Evolutionary conservation across 2,113 vertebrate genomes (phyloP).

Genomic region (Tragelaphus strepsiceros): DNA sequence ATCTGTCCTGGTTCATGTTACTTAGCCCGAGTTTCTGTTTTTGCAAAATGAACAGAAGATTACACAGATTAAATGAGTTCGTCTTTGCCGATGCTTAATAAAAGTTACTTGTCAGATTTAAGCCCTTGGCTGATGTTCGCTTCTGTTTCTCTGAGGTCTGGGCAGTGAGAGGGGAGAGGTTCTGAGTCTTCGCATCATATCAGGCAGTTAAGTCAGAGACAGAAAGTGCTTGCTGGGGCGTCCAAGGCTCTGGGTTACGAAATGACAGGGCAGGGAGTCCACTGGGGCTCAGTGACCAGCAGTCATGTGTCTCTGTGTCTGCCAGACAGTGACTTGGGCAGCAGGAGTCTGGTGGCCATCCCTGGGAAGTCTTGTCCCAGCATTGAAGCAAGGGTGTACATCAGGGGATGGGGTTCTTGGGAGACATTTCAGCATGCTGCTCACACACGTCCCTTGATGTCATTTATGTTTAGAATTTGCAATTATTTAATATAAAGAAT

Average conservation of each 20-base stretch:
- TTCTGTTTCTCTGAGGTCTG: background rate
- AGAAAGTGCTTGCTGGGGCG: background rate
- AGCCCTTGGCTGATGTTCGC: background rate
- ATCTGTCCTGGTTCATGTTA: background rate
- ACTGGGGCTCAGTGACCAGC: background rate
- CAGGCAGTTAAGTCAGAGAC: background rate
- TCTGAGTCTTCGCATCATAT: background rate
- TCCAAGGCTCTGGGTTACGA: background rate
- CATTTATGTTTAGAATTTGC: background rate
- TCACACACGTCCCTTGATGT: background rate
- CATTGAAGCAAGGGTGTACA: background rate
- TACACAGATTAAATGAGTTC: background rate
- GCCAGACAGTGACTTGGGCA: background rate
- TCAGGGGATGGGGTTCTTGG: background rate
- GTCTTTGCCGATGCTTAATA: background rate
- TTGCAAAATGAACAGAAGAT: background rate
- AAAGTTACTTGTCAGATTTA: background rate
- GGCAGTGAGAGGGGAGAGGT: background rate
- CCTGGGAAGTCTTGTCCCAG: background rate
- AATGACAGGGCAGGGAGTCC: background rate
- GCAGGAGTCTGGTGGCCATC: background rate
- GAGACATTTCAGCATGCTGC: background rate
- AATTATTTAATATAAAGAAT: background rate
- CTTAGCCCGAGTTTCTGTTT: background rate
- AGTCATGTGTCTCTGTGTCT: background rate